These are phyloP conservation scores for Cataglyphis rosenhaueri DNA, from an alignment of 2,888 invertebrate genomes.

Conservation along the genomic window DNA sequence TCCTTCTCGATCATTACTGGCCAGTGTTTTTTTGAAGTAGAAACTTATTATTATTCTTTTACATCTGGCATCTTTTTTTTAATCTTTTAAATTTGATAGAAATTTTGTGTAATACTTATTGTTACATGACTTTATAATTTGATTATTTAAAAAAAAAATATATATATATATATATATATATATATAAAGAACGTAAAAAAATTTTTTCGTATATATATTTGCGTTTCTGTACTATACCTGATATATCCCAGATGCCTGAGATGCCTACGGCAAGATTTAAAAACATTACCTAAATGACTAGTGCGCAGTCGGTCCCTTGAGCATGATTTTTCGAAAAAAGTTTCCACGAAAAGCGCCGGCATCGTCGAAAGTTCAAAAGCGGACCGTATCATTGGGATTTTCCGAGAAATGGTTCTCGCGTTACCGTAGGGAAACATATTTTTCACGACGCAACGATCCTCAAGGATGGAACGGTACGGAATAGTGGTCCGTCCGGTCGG, in stretches of 20 bases:
- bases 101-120: background rate
- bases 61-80: background rate
- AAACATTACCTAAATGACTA: background rate
- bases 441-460: conserved; percentile 61
- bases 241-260: background rate
- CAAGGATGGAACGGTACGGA: conserved; percentile 36
- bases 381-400: conserved; percentile 63
- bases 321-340: background rate
- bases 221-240: background rate
- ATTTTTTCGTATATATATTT: background rate
- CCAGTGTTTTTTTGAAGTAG: background rate
- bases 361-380: conserved; percentile 56
- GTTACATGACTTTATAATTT: background rate
- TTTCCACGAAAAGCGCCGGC: background rate
- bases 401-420: conserved; percentile 53
- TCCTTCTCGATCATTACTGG: conserved; percentile 23
- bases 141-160: background rate
- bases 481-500: background rate
- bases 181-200: background rate
- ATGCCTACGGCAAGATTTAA: background rate
- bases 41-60: background rate
- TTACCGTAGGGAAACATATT: conserved; percentile 55
- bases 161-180: no score
- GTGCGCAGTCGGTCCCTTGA: background rate
- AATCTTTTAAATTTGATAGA: background rate